Conservation (phyloP, 2,888 invertebrate species). For the Microplitis deprimator region DNA sequence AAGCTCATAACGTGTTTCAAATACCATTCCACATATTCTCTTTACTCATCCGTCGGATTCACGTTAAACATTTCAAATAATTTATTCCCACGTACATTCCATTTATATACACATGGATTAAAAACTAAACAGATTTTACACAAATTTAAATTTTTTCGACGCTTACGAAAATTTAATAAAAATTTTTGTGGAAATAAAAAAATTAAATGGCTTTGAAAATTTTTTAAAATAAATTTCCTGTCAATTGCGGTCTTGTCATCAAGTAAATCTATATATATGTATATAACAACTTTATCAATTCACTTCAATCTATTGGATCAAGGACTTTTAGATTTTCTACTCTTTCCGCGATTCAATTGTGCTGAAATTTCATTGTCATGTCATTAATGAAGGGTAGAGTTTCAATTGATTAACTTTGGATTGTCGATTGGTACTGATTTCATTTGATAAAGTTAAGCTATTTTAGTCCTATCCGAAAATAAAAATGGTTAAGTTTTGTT, state of each 20-base stretch:
- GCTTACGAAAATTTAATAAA: too few relatives aligned
- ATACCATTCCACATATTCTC: neutral
- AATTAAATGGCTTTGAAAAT: too few relatives aligned
- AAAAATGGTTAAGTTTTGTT: too few relatives aligned
- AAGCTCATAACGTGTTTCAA: neutral
- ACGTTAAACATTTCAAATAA: neutral
- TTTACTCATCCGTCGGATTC: neutral
- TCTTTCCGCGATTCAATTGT: slow-evolving; percentile 17
- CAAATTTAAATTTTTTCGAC: too few relatives aligned
- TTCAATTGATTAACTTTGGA: slow-evolving; percentile 21
- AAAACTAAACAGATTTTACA: too few relatives aligned
- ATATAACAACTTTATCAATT: slow-evolving; percentile 20
- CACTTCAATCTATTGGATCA: slow-evolving; percentile 6
- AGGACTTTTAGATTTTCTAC: slow-evolving; percentile 8
- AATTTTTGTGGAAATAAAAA: too few relatives aligned
- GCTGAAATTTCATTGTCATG: slow-evolving; percentile 26
- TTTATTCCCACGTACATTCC: neutral
- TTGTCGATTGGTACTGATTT: slow-evolving; percentile 8
- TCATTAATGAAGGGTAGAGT: slow-evolving; percentile 15
- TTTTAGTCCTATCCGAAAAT: neutral
- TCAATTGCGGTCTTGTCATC: neutral
- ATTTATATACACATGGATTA: neutral
- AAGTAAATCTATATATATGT: neutral
- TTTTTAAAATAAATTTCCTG: too few relatives aligned
- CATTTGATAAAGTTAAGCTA: slow-evolving; percentile 1